Evolutionary conservation across 2,888 invertebrate genomes (phyloP).

Genomic region (Acutogordius australiensis): DNA sequence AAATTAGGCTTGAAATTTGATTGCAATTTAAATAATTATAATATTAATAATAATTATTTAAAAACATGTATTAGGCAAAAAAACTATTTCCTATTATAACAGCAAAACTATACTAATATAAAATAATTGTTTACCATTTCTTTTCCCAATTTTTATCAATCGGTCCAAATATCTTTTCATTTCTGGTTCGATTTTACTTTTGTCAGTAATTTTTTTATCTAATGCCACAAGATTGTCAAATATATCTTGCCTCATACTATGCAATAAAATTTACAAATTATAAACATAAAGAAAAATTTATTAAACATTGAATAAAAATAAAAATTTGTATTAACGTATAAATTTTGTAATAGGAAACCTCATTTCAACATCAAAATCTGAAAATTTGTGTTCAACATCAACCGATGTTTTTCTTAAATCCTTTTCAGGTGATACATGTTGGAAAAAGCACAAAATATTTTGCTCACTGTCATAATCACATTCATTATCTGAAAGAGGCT

Average conservation of each 20-base stretch:
- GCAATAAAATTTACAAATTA: slow-evolving; percentile 4
- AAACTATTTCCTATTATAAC: too few species aligned
- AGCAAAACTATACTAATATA: too few species aligned
- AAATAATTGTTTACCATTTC: slow-evolving; percentile 23
- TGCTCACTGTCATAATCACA: slow-evolving; percentile 20
- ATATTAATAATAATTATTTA: too few species aligned
- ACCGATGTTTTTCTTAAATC: slow-evolving; percentile 22
- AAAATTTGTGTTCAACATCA: slow-evolving; percentile 22
- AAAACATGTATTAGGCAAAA: too few species aligned
- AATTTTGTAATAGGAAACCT: neutral
- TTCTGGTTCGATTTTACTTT: slow-evolving; percentile 20
- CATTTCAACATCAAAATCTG: slow-evolving; percentile 24
- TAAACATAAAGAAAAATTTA: neutral
- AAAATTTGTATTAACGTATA: neutral
- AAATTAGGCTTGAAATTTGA: too few species aligned
- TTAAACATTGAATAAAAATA: too few species aligned
- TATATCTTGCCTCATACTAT: slow-evolving; percentile 27
- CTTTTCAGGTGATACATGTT: slow-evolving; percentile 22
- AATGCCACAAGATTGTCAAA: slow-evolving; percentile 24
- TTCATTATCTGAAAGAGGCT: slow-evolving; percentile 21
- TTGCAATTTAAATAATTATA: too few species aligned
- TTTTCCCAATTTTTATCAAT: slow-evolving; percentile 24
- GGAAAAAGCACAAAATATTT: slow-evolving; percentile 22
- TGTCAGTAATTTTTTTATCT: slow-evolving; percentile 18
- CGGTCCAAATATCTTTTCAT: slow-evolving; percentile 24